phyloP scores from a whole-genome alignment of 2,888 invertebrate genomes.

The Amiota mariae region DNA sequence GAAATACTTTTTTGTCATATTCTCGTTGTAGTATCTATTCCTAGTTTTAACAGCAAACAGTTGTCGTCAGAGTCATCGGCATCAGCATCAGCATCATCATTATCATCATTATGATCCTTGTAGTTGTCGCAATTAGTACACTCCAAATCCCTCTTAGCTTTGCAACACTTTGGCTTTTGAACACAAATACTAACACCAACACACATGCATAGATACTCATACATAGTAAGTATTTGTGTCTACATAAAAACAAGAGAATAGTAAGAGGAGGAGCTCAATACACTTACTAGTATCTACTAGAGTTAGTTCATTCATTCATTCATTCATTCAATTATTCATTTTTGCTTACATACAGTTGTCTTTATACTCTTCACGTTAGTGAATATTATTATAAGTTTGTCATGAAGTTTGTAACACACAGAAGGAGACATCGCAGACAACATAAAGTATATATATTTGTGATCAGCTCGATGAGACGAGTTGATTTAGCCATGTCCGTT shows the following conservation, averaged over 20 bases:
- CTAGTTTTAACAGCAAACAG: not conserved
- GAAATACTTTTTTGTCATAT: not conserved
- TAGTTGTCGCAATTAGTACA: conserved; percentile 65
- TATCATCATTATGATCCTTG: conserved; percentile 59
- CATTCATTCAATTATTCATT: conserved; percentile 19
- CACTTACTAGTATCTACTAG: not conserved
- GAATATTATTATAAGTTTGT: too few relatives aligned
- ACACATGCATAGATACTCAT: not conserved
- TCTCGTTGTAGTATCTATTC: not conserved
- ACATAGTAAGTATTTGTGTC: not conserved
- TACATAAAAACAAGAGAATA: not conserved
- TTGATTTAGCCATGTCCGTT: too few relatives aligned
- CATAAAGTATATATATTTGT: too few relatives aligned
- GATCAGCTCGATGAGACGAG: too few relatives aligned
- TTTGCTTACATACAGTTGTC: conserved; percentile 7
- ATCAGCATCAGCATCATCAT: conserved; percentile 48
- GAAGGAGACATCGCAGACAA: too few relatives aligned
- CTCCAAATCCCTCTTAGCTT: conserved; percentile 57
- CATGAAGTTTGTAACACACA: too few relatives aligned
- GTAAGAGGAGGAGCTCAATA: not conserved
- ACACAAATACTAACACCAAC: conserved; percentile 20
- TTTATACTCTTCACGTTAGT: too few relatives aligned
- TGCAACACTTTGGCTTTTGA: conserved; percentile 49
- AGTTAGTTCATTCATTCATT: conserved; percentile 13
- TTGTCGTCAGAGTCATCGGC: not conserved